A percentile compares a stretch with the other conserved stretches of the same genome.
These are phyloP conservation scores for Drosophila colorata DNA, from an alignment of 2,888 invertebrate species.

Conservation along the genomic window DNA sequence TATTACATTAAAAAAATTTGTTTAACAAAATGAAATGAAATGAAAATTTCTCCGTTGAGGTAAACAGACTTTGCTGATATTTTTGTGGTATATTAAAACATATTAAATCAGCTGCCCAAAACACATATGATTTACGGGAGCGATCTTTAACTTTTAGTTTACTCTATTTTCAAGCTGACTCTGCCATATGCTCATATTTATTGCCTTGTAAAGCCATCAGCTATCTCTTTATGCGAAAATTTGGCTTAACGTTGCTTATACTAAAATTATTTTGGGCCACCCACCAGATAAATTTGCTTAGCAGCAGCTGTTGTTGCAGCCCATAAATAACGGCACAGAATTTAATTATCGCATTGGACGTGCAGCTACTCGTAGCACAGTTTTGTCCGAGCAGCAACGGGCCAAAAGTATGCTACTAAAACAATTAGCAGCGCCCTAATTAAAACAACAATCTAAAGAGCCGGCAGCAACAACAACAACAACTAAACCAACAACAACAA, in stretches of 20 bases:
- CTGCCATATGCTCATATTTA: neutral
- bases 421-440: slow-evolving; percentile 76
- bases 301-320: slow-evolving; percentile 62
- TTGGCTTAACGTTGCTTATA: neutral
- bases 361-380: slow-evolving; percentile 65
- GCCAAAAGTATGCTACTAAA: slow-evolving; percentile 78
- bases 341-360: slow-evolving; percentile 74
- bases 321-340: slow-evolving; percentile 71
- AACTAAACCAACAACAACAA: slow-evolving; percentile 10
- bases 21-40: too few species aligned
- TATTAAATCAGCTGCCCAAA: too few species aligned
- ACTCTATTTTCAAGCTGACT: neutral
- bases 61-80: too few species aligned
- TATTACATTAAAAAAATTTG: too few species aligned
- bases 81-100: too few species aligned
- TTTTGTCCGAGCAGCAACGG: slow-evolving; percentile 35
- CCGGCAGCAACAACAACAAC: slow-evolving; percentile 5
- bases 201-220: neutral
- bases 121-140: too few species aligned
- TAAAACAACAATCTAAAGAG: slow-evolving; percentile 69
- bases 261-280: slow-evolving; percentile 19
- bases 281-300: slow-evolving; percentile 58
- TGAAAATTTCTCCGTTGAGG: too few species aligned
- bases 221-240: neutral
- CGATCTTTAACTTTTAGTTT: neutral